Base-by-base conservation (phyloP, 1,140 invertebrate species). In the Aricia agestis region DNA sequence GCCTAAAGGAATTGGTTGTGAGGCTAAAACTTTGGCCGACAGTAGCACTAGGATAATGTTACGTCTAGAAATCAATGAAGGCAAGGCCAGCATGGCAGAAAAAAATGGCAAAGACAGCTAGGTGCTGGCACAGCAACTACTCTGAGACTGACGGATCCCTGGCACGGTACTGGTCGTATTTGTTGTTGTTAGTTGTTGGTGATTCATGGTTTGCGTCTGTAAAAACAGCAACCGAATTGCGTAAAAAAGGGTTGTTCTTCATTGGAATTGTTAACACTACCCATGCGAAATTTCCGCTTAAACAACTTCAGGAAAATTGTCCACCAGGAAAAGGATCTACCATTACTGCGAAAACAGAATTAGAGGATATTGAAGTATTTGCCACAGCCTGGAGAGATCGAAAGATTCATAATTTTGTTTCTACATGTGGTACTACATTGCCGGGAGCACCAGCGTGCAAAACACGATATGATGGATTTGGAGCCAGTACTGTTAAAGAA, bases 191-290 rank as follows among this genome's bases (percentile, higher is more conserved):
- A 25, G n/a, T 57, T 13, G 52, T 57, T 57, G 52, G 52, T 13
- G 52, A 57, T n/a, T 57, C 52, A 57, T 57, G 52, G 52, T 57
- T 57, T 57, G 52, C 52, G 11, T 57, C 52, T 13, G 52, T 57
- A 11, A 57, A 57, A 57, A 57, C 52, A 57, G 52, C 52, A 13
- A 11, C n/a, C 11, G 52, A 57, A 57, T 57, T 57, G n/a, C n/a
- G 11, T n/a, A 57, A 57, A 57, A n/a, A 13, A 13, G 52, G 52
- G n/a, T 57, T 57, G n/a, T n/a, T 13, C n/a, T 57, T 57, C 52
- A 57, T 57, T 57, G 52, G 52, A 57, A 11, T 57, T 57, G 52
- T 57, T 13, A 57, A 57, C 1, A 57, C 25, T 25, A 3, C 25
- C 25, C 25, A 25, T 25, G 25, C 25, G 25, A 25, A 25, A 25